Evolutionary conservation across 2,113 vertebrate species (phyloP).

Genomic region (Saccopteryx leptura): DNA sequence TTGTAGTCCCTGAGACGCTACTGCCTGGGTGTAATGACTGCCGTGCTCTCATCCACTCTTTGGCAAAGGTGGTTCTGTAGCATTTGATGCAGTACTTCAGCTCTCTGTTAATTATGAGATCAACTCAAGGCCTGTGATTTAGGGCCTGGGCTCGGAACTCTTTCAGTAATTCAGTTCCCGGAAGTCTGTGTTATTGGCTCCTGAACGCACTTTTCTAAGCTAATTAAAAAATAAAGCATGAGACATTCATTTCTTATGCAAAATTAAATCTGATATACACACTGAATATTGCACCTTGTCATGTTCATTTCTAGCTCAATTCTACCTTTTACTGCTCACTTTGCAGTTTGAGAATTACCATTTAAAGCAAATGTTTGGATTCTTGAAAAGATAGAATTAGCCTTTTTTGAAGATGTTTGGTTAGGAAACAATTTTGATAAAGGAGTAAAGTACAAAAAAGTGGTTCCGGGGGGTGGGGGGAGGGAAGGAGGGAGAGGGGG

Average conservation of each 20-base stretch:
- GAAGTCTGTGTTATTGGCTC: conserved; percentile 60
- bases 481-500: no score
- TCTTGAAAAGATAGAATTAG: conserved; percentile 38
- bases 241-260: conserved; percentile 50
- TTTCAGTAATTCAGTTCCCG: conserved; percentile 66
- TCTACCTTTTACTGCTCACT: background rate
- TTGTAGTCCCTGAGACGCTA: conserved; percentile 2
- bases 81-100: background rate
- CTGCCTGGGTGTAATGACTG: background rate
- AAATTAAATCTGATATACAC: conserved; percentile 39
- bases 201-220: conserved; percentile 61
- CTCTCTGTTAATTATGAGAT: conserved; percentile 58
- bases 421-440: conserved; percentile 52
- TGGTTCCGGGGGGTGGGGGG: no score
- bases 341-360: conserved; percentile 65
- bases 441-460: background rate
- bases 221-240: conserved; percentile 70
- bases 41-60: background rate
- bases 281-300: conserved; percentile 44
- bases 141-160: background rate
- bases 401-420: conserved; percentile 51
- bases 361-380: conserved; percentile 50
- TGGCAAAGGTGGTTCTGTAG: background rate
- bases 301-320: background rate
- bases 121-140: background rate